Base-by-base conservation (phyloP, 2,797 vertebrate species). In the Clarias fuscus region DNA sequence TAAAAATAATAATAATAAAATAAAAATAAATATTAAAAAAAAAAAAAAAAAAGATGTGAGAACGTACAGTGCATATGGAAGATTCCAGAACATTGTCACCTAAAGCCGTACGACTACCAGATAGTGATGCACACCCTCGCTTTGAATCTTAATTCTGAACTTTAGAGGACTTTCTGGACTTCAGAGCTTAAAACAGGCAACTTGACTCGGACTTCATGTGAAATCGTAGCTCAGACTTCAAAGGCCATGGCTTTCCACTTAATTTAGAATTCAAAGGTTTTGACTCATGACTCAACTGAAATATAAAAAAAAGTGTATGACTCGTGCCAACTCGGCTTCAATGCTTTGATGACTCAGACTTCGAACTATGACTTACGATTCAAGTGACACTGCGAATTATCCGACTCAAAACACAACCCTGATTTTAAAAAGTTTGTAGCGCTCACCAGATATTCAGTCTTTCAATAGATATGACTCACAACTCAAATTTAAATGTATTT, bases 1-100 rank as follows among this genome's bases (percentile, higher is more conserved):
- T 90, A 64, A 65, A 73, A 58, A n/a, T n/a, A 67, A 20, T 1
- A n/a, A 64, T 4, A 37, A 37, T 4, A 4, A 80, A 79, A 79
- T 22, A 67, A 56, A 0, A 84, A 33, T 79, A 22, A 64, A 14
- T 2, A 33, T 33, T 33, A 33, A 33, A 33, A 33, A 33, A 33
- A 22, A 24, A 62, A n/a, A 20, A 6, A 71, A 14, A 24, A 20
- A 43, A 2, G 2, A 24, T 18, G 18, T 8, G 4, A 4, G 22
- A 43, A 72, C 40, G 2, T 40, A 43, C 68, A 70, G 30, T 37
- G 17, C 22, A 24, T 43, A 5, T 22, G 13, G 33, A 10, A 40
- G 70, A 3, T 22, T 40, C 5, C 67, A 33, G 65, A 30, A 30
- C 65, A 67, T 30, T 17, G 27, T 14, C 48, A 43, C 20, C 14